Conservation (phyloP, 2,113 vertebrate species). For the Thunnus maccoyii region DNA sequence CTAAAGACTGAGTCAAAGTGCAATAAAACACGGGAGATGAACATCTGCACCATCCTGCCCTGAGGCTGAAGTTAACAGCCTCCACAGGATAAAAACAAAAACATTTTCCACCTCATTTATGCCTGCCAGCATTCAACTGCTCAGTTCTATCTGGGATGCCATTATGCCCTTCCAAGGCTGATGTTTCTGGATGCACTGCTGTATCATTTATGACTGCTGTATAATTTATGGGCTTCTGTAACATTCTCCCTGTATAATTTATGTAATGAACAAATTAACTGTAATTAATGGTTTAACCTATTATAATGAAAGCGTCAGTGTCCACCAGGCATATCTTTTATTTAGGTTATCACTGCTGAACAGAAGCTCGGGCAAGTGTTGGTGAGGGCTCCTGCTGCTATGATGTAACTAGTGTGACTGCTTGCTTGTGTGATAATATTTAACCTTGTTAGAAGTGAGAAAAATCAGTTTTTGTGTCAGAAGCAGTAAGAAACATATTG, state of each 20-base stretch:
- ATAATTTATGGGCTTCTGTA: conserved; percentile 39
- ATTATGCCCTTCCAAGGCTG: conserved; percentile 2
- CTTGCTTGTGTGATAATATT: too few species aligned
- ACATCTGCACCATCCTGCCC: conserved; percentile 22
- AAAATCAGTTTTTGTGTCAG: too few species aligned
- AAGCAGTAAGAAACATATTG: too few species aligned
- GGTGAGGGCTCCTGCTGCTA: neutral
- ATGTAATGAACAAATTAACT: conserved; percentile 38
- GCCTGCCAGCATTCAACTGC: conserved; percentile 16
- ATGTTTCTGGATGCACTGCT: neutral
- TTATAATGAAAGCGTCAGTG: conserved; percentile 20
- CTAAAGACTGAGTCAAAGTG: conserved; percentile 12
- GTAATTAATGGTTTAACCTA: conserved; percentile 50
- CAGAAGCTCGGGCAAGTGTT: neutral
- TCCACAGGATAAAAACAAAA: conserved; percentile 42
- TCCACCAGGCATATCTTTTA: conserved; percentile 59
- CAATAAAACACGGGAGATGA: conserved; percentile 11
- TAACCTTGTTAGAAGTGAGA: too few species aligned
- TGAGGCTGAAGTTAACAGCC: conserved; percentile 29
- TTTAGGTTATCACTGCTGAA: neutral
- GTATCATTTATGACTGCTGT: conserved; percentile 27
- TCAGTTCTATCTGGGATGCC: neutral
- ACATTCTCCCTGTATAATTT: conserved; percentile 24
- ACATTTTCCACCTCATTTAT: conserved; percentile 43
- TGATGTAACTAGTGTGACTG: neutral